Base-by-base conservation (phyloP, 2,113 vertebrate genomes). In the Trichechus manatus region DNA sequence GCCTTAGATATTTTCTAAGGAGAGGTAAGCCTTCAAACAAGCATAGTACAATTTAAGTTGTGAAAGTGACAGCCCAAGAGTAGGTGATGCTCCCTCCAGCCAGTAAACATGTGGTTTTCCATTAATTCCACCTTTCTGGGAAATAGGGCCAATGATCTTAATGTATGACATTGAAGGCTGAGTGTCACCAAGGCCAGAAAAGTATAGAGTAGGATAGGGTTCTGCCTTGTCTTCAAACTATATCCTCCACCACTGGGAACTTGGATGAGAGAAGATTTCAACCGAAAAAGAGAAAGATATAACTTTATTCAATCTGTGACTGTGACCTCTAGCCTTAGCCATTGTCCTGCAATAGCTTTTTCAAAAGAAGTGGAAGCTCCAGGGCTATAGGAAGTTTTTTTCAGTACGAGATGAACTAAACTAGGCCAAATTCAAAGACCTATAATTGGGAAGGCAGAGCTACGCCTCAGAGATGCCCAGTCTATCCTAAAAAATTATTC, bases 201-300 rank as follows among this genome's bases (percentile, higher is more conserved):
- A 5, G 3, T 23, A 4, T 19, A 36, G 36, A 84, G 59, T 1
- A 19, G 17, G 47, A 39, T 20, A 64, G 29, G 83, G 25, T 53
- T 95, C 29, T 85, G 25, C 29, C 27, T 87, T 84, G 36, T 70
- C n/a, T 89, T 90, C 19, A 70, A 95, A 63, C 31, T 74, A 36
- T 83, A 29, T 33, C 1, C 59, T 63, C 53, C 87, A 79, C 3
- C 72, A 75, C 47, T 91, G 25, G n/a, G 94, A 93, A 87, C 39
- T 74, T 63, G 63, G 53, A 4, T 56, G n/a, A 29, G 6, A 63
- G 23, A 70, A 59, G 17, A 72, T 85, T 79, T 82, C 23, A 23
- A 1, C 42, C 79, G 1, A 44, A 44, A 59, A 25, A 80, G 61
- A 14, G 27, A 68, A 85, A 87, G 10, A 1, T 53, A 84, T 13